Evolutionary conservation across 2,797 vertebrate species (phyloP), one percentile per base, ranked within the genome.

Genomic region (Amblyopsis hoosieri): DNA sequence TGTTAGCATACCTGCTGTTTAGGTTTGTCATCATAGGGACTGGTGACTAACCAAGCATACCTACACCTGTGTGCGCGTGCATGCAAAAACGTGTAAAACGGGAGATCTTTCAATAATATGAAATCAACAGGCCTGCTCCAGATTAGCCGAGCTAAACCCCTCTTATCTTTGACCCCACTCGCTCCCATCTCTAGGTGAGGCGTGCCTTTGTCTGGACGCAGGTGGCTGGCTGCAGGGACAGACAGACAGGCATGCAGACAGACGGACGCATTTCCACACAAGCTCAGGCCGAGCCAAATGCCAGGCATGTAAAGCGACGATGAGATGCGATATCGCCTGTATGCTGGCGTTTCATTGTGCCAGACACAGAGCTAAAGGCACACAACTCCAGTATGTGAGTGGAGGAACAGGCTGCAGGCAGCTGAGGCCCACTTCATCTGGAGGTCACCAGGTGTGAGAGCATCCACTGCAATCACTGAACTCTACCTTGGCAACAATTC

Each of bases 91-190:
- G n/a, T n/a, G 63, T 33, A 31, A 66, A 61, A 59, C 50, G 14
- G 56, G 11, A 54, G 61, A 81, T 87, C 82, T 82, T 79, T 89
- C 82, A 89, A 57, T 87, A 86, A 76, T n/a, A 57, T 82, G 68
- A 72, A 86, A 90, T 85, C 76, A 88, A 71, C 51, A 54, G 69
- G 73, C 3, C 45, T 23, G 69, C 52, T 84, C 62, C 85, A 72
- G 76, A 82, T 63, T 64, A 83, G 64, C 65, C 63, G 71, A 68
- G 55, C 46, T 67, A 70, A 81, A 66, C 71, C n/a, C 78, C 56
- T 72, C 65, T 23, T 47, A 58, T 82, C 66, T 78, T 60, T 76
- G 72, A 79, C 74, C 69, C 66, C 53, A 55, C 17, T 71, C 54
- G 68, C 42, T 42, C 31, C 31, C 5, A 7, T 23, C 33, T n/a